phyloP scores from a whole-genome alignment of 2,113 vertebrate genomes.

The Actinemys pallida region DNA sequence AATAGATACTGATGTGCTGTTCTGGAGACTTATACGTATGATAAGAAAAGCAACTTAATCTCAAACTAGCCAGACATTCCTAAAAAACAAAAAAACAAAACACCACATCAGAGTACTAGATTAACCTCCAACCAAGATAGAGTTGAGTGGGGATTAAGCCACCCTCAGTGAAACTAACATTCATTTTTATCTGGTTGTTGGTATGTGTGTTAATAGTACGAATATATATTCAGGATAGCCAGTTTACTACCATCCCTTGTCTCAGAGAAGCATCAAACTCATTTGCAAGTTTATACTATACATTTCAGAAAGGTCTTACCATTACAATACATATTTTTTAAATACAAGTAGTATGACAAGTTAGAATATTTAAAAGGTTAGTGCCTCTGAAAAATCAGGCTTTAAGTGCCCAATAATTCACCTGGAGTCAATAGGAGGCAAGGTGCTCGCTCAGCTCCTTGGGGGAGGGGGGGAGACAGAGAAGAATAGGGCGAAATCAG shows the following conservation, averaged over 20 bases:
- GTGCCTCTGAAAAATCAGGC: background rate
- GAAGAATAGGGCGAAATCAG: background rate
- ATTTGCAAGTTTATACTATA: background rate
- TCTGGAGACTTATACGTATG: background rate
- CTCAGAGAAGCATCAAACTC: constrained; percentile 25
- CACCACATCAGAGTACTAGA: constrained; percentile 2
- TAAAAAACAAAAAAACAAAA: background rate
- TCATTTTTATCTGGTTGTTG: background rate
- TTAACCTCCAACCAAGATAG: constrained; percentile 4
- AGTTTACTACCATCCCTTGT: background rate
- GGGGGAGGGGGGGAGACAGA: accelerated
- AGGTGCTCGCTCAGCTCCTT: background rate
- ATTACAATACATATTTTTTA: constrained; percentile 9
- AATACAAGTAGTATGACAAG: constrained; percentile 6
- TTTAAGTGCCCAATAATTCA: background rate
- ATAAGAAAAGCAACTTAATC: constrained; percentile 63
- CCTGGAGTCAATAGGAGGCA: background rate
- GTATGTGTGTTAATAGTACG: background rate
- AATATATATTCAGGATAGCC: background rate
- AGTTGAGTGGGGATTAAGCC: background rate
- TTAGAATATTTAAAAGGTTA: constrained; percentile 51
- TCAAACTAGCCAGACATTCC: constrained; percentile 21
- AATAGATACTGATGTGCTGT: constrained; percentile 63
- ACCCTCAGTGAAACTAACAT: constrained; percentile 22
- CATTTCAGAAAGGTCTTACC: background rate